Conservation (phyloP, 37 sponge, comb jelly and placozoan genomes). For the Axinella damicornis region DNA sequence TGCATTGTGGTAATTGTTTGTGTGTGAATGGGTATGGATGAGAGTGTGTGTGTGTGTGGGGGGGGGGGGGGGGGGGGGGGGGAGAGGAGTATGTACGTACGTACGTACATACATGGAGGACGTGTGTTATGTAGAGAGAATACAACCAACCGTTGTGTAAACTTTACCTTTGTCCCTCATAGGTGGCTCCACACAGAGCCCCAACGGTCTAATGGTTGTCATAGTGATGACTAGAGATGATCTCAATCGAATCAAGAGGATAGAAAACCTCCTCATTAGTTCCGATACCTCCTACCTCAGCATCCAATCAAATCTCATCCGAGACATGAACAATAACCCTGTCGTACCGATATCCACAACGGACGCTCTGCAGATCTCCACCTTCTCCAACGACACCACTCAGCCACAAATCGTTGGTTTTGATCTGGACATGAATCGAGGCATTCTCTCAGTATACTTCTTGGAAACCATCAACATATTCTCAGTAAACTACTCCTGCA, state of each 20-base stretch:
- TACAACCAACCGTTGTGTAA: too few species aligned
- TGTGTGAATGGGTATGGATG: too few species aligned
- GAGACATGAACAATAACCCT: slow-evolving; percentile 79
- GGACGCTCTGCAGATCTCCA: slow-evolving; percentile 25
- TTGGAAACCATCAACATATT: slow-evolving; percentile 72
- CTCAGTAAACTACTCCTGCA: slow-evolving; percentile 74
- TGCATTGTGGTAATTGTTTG: too few species aligned
- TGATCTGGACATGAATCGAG: slow-evolving; percentile 87
- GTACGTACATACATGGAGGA: too few species aligned
- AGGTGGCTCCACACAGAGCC: slow-evolving; percentile 71
- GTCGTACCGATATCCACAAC: slow-evolving; percentile 34
- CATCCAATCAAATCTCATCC: slow-evolving; percentile 42
- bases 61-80: too few species aligned
- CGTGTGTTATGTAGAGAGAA: too few species aligned
- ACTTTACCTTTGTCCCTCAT: too few species aligned
- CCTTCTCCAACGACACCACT: slow-evolving; percentile 52
- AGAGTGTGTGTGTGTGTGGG: too few species aligned
- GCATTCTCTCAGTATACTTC: slow-evolving; percentile 79
- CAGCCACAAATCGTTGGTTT: slow-evolving; percentile 67
- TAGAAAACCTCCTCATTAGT: slow-evolving; percentile 64
- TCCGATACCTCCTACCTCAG: slow-evolving; percentile 58
- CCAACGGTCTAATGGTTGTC: slow-evolving; percentile 64
- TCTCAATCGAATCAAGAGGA: slow-evolving; percentile 71
- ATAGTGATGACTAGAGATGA: slow-evolving; percentile 80
- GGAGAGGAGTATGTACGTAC: neutral